phyloP scores from a whole-genome alignment of 2,888 invertebrate genomes.

The Parascotia fuliginaria region DNA sequence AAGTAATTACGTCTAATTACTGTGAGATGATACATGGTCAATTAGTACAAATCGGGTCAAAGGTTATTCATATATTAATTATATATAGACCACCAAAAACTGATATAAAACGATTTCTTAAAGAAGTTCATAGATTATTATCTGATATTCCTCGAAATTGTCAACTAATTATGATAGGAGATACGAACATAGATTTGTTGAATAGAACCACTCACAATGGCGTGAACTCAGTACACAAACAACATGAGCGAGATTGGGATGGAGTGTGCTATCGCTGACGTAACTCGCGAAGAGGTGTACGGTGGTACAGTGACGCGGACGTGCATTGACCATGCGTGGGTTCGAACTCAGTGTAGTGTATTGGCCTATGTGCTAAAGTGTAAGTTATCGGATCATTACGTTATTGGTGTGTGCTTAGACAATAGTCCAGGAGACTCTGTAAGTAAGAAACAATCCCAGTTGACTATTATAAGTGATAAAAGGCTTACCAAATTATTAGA shows the following conservation, averaged over 20 bases:
- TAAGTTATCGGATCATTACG: constrained; percentile 5
- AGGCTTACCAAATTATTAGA: neutral
- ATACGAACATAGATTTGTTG: constrained; percentile 2
- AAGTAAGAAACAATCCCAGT: no score
- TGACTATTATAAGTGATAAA: neutral
- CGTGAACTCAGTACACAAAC: constrained; percentile 17
- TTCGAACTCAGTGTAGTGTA: neutral
- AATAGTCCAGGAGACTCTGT: no score
- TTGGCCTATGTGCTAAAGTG: constrained; percentile 4
- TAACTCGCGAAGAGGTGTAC: neutral
- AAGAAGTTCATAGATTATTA: neutral
- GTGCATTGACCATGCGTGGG: constrained; percentile 3
- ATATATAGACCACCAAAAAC: neutral
- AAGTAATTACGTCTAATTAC: neutral
- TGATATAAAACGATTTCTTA: constrained; percentile 1
- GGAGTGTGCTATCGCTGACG: neutral
- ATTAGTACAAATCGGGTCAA: neutral
- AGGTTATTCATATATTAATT: neutral
- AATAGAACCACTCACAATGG: neutral
- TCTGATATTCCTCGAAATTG: neutral
- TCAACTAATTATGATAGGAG: neutral
- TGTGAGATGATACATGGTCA: neutral
- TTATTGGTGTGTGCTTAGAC: neutral
- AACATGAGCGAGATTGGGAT: constrained; percentile 7
- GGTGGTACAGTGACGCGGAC: constrained; percentile 1